Evolutionary conservation across 53 echinoderm and acorn worm genomes (phyloP).

Genomic region (Paracentrotus lividus): DNA sequence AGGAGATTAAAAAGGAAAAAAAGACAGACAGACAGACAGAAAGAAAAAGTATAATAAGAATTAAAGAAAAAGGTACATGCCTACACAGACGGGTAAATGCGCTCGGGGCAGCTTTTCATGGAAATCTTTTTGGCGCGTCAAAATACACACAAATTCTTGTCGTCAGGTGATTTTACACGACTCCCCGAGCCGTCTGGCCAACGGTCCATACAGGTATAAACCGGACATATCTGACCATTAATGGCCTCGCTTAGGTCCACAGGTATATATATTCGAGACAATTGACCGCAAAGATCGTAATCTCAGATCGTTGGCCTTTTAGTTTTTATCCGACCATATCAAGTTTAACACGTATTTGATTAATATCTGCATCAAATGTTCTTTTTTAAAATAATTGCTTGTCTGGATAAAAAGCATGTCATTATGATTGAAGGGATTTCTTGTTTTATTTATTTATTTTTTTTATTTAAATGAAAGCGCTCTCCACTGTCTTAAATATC

Average conservation of each 20-base stretch:
- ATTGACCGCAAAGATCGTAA: neutral
- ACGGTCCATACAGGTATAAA: neutral
- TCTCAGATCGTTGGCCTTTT: neutral
- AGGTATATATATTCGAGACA: neutral
- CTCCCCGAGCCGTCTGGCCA: slow-evolving; percentile 20
- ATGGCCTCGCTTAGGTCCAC: neutral
- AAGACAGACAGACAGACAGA: neutral
- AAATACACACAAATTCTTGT: neutral
- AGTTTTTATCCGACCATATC: neutral
- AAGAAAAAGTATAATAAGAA: neutral
- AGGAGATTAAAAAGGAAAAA: neutral
- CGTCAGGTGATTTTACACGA: neutral
- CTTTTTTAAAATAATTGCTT: neutral
- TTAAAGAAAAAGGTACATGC: neutral
- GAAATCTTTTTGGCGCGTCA: neutral
- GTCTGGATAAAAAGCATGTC: neutral
- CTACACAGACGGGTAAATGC: neutral
- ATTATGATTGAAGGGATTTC: neutral
- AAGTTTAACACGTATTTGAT: neutral
- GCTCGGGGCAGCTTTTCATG: neutral
- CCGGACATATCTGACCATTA: neutral
- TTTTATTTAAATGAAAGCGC: neutral
- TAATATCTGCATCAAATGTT: neutral
- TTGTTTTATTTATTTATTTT: neutral
- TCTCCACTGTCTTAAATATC: no score